Percentiles rank a stretch among this genome's conserved stretches.
These are phyloP conservation scores for Lymantria monacha DNA, from an alignment of 2,888 invertebrate species.

Conservation along the genomic window DNA sequence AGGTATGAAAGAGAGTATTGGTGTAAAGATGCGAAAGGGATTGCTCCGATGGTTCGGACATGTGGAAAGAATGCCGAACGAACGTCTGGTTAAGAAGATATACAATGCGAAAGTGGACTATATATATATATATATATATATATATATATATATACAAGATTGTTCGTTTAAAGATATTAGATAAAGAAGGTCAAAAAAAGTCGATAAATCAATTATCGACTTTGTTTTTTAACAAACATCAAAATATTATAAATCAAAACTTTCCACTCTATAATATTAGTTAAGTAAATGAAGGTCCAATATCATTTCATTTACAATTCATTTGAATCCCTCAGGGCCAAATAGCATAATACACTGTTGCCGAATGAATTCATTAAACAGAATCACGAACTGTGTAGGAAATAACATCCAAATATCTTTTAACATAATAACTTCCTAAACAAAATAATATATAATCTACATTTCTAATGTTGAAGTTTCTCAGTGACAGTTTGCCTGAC, in stretches of 20 bases:
- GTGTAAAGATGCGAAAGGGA: too few species aligned
- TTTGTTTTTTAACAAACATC: too few species aligned
- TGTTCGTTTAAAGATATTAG: too few species aligned
- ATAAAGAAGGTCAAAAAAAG: too few species aligned
- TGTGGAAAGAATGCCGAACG: too few species aligned
- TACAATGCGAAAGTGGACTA: too few species aligned
- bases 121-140: too few species aligned
- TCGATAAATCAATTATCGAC: too few species aligned
- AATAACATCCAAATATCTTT: constrained; percentile 21
- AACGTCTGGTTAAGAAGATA: too few species aligned
- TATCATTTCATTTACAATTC: constrained; percentile 9
- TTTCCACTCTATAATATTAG: constrained; percentile 3
- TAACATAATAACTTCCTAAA: constrained; percentile 25
- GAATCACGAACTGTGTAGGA: constrained; percentile 11
- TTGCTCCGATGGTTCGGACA: too few species aligned
- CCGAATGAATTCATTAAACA: constrained; percentile 21
- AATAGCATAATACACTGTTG: constrained; percentile 10
- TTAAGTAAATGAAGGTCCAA: constrained; percentile 4
- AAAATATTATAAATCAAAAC: constrained; percentile 2
- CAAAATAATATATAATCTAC: constrained; percentile 28
- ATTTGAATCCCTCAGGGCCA: constrained; percentile 13
- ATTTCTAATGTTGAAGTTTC: constrained; percentile 29
- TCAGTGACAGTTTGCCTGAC: constrained; percentile 28
- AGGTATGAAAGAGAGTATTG: too few species aligned
- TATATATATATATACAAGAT: too few species aligned